Evolutionary conservation across 2,797 vertebrate genomes (phyloP), one percentile per base, ranked within the genome.

Genomic region (Spinus pinus): DNA sequence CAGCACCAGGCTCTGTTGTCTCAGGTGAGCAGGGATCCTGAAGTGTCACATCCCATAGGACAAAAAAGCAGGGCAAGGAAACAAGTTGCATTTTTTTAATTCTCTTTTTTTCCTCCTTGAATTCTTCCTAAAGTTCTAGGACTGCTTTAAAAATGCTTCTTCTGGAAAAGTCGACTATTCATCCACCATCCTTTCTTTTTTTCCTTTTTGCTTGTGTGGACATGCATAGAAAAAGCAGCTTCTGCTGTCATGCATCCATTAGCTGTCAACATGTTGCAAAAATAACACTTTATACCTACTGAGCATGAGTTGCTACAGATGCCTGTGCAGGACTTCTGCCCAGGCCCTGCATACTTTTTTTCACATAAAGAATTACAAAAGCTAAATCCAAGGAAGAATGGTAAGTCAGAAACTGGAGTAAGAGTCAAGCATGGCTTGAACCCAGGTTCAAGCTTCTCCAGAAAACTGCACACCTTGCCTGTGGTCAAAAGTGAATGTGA

Each of bases 1-100:
- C 62, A 15, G 92, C 91, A 75, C 46, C 50, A 71, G 70, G 51
- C 88, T 94, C 71, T 97, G 95, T 97, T 98, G 96, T 97, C 96
- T 95, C 95, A 96, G 96, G 94, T 98, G 97, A 97, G 78, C n/a
- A 22, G 60, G 37, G 66, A 94, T 72, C 77, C 50, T 24, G 14
- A 70, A 86, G 70, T 88, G 94, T 93, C 95, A 88, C 71, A 84
- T 88, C 85, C 37, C 46, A 4, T 44, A 57, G 47, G 87, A 92
- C 23, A 61, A 58, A 54, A 54, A 57, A 62, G 80, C 46, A 58
- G 14, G 24, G 39, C 28, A 37, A 64, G 54, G 65, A 78, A 82
- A 84, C 51, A 91, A 81, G n/a, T 60, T 41, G 27, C 6, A 1
- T 35, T 33, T 46, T 47, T 57, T 62, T 54, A 14, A n/a, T 39